These are phyloP conservation scores for Pasiphila rectangulata DNA, from an alignment of 2,888 invertebrate genomes.

Conservation along the genomic window DNA sequence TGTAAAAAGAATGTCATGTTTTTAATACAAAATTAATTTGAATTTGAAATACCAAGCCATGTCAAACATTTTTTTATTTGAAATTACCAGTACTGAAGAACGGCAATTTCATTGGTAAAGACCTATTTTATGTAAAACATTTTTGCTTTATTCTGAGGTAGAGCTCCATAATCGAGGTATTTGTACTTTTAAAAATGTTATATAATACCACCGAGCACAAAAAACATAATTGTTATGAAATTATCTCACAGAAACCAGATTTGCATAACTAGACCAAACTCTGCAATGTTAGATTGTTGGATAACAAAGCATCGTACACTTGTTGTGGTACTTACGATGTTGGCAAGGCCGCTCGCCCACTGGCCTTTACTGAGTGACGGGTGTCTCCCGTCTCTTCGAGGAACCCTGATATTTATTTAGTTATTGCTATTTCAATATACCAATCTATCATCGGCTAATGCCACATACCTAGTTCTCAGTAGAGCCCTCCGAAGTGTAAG, in stretches of 20 bases:
- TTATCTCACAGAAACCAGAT: slow-evolving; percentile 11
- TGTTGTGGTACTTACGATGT: slow-evolving; percentile 50
- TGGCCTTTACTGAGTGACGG: slow-evolving; percentile 68
- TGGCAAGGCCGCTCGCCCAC: slow-evolving; percentile 57
- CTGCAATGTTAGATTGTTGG: slow-evolving; percentile 23
- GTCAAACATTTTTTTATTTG: no score
- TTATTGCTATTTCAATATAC: not conserved
- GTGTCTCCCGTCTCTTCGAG: slow-evolving; percentile 45
- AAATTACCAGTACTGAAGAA: no score
- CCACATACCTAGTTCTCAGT: no score
- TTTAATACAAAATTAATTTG: no score
- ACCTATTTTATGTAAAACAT: no score
- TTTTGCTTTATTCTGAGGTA: not conserved
- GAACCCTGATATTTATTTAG: slow-evolving; percentile 23
- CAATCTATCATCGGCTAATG: not conserved
- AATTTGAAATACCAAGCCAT: no score
- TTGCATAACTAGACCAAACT: slow-evolving; percentile 19
- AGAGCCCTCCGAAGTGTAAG: no score
- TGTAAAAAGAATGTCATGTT: no score
- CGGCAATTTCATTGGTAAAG: no score
- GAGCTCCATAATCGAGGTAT: no score
- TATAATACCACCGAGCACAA: no score
- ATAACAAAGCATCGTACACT: slow-evolving; percentile 51
- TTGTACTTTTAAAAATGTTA: no score
- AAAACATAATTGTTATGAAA: slow-evolving; percentile 7